Evolutionary conservation across 1,140 invertebrate species (phyloP), one percentile per base, ranked within the genome.

Genomic region (Ips nitidus): DNA sequence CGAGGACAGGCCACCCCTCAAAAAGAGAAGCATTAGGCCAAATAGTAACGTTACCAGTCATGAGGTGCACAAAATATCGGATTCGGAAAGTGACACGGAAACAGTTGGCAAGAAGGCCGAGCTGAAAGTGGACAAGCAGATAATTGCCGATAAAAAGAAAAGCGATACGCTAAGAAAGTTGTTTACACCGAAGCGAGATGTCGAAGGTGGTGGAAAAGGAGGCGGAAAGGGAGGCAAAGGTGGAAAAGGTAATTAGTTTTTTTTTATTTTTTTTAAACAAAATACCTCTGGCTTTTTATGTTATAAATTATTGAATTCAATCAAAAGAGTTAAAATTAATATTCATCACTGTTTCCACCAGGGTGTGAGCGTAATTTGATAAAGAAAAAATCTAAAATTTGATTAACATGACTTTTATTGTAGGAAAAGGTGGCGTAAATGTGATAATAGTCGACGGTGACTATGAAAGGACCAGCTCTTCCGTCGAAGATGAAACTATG

Each of bases 91-190:
- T 60, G 73, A 72, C 22, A 39, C 41, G 2, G 47, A 69, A 42
- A 6, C 47, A 3, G 36, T 41, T 5, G 60, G 58, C 65, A 72
- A 70, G 53, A 45, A 70, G 41, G 52, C 61, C 38, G 55, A 61
- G 0, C 69, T 74, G 2, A 79, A 86, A 70, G 82, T 85, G 37
- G 85, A 88, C 50, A 82, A 83, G 37, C 82, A 82, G 2, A 83
- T 84, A 53, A 82, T 86, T 0, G 84, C 87, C 65, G 88, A 91
- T 75, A 89, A 89, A 71, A 91, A 90, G 77, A 91, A 91, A 78
- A 89, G 82, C 71, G 86, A 86, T 68, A 90, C 89, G 0, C 74
- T 91, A 40, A 81, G 86, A 2, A 89, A 87, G 73, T 77, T 91
- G 7, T 91, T 91, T 75, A 85, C 82, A 0, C 85, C 82, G 7